Evolutionary conservation across 2,113 vertebrate genomes (phyloP), one percentile per base, ranked within the genome.

Genomic region (Sinocyclocheilus anophthalmus): DNA sequence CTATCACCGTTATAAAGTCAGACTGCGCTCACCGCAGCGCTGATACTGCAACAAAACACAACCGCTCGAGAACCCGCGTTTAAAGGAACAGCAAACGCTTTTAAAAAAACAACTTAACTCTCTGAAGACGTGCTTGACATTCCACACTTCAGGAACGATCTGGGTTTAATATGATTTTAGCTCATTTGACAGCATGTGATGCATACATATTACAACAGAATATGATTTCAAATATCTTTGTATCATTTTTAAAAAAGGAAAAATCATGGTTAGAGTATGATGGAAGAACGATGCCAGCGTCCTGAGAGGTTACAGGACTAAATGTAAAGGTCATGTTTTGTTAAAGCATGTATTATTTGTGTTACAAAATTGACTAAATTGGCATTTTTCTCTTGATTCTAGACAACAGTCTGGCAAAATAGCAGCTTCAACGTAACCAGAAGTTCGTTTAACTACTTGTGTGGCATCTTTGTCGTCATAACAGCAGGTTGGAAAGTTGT

Each of bases 1-100:
- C 30, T 33, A 33, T 33, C 30, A 95, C 95, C 94, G 95, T 39
- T 39, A 39, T 9, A 42, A 42, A 42, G 42, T 42, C 42, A 45
- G 42, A 95, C 91, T 83, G 92, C 93, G 95, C 85, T 37, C 48
- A 77, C 83, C 20, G 86, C 70, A 75, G 78, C 45, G 65, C 63
- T 16, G 39, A 33, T 50, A 61, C 45, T 70, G 75, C 76, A 78
- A 85, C 75, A 85, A 48, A 80, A 33, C 76, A 61, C 78, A 80
- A 61, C 33, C 57, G 22, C 78, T 42, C 22, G 3, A 80, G 78
- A 61, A 12, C 5, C 22, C 11, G 13, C 37, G 24, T 26, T 11
- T 9, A 79, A 79, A 57, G 30, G 22, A 80, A 63, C 59, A 63
- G 63, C 55, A 80, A 80, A 80, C 22, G n/a, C 78, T 80, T 80